Percentiles rank a stretch among this genome's conserved stretches.
phyloP scores from a whole-genome alignment of 2,888 invertebrate genomes.

The Imbricaverruca yamaguchii region DNA sequence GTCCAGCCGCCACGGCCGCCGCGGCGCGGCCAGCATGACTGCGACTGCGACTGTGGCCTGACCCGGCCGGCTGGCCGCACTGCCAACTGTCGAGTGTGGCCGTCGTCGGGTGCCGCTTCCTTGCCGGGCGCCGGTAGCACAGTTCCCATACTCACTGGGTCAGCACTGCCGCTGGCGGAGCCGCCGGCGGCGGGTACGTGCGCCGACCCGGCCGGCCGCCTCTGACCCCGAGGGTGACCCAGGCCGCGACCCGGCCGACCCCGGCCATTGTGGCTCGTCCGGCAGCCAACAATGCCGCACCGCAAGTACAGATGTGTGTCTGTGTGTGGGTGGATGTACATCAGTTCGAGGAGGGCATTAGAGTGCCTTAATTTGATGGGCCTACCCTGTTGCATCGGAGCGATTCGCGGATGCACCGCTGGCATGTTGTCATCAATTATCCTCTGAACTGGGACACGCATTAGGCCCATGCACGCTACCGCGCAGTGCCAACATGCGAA shows the following conservation, averaged over 20 bases:
- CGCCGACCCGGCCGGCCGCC: not conserved
- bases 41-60: too few relatives aligned
- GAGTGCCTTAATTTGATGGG: not conserved
- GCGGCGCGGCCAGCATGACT: not conserved
- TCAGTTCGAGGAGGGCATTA: not conserved
- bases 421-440: too few relatives aligned
- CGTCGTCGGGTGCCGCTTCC: too few relatives aligned
- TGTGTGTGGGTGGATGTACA: not conserved
- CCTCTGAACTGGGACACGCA: too few relatives aligned
- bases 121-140: not conserved
- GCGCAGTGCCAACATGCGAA: too few relatives aligned
- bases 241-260: not conserved
- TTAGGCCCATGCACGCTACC: too few relatives aligned
- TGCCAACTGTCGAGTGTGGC: not conserved
- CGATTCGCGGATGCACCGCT: too few relatives aligned
- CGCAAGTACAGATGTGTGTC: slow-evolving; percentile 11
- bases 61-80: too few relatives aligned
- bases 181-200: not conserved
- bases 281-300: not conserved
- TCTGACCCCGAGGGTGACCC: not conserved
- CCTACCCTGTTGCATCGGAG: not conserved
- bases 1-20: not conserved
- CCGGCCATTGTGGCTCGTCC: not conserved
- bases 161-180: not conserved
- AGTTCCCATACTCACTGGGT: slow-evolving; percentile 18